Base-by-base conservation (phyloP, 1,140 invertebrate species). In the Pachypsylla venusta region DNA sequence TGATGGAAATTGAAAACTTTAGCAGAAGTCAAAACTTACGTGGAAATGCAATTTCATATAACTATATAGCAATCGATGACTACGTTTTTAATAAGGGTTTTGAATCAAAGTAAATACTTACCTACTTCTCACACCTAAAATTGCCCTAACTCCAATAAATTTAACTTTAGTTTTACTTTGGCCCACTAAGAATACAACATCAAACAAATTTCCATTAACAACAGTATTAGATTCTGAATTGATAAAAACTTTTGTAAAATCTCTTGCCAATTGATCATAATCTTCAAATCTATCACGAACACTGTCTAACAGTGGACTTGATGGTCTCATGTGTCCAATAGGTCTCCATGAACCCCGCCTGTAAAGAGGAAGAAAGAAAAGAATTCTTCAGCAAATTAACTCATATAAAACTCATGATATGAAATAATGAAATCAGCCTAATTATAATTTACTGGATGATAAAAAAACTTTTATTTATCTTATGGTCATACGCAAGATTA, bases 311-410 rank as follows among this genome's bases (percentile, higher is more conserved):
- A 95, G 75, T 1, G 92, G 92, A 25, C 89, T 93, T 0, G 89
- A 93, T 0, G 91, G 90, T 68, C 91, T 74, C 89, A 93, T 91
- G 71, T 94, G 90, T 48, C 91, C 91, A 61, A 95, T 94, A 1
- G 91, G 91, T 65, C 91, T 78, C 91, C 91, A 95, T 1, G 90
- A 93, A 59, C 88, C 89, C 74, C 82, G 73, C 64, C 81, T 81
- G 61, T 2, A 64, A 70, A 28, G 61, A 26, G 19, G 5, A 25
- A 7, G 55, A 59, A 59, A 1, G 54, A 61, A 20, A 35, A 2
- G 30, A 35, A 35, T 35, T 35, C n/a, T n/a, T n/a, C n/a, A n/a
- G n/a, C n/a, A n/a, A n/a, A n/a, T n/a, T n/a, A n/a, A n/a, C n/a
- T n/a, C n/a, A n/a, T n/a, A n/a, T n/a, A n/a, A n/a, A n/a, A n/a